Conservation (phyloP, 2,113 vertebrate species). For the Ameiurus melas region DNA sequence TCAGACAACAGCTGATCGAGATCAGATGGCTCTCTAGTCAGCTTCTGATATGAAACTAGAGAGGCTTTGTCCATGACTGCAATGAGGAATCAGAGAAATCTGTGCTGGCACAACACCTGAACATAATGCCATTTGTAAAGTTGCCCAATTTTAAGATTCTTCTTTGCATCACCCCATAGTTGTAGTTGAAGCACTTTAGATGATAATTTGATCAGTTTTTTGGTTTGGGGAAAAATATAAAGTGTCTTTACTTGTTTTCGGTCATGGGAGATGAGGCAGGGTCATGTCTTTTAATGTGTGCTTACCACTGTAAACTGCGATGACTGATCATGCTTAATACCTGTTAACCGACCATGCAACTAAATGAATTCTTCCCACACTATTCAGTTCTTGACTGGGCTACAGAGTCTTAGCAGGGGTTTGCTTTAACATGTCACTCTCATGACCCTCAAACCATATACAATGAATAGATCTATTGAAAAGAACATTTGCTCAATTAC, state of each 20-base stretch:
- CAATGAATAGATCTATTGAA: not conserved
- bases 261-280: not conserved
- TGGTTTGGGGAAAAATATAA: not conserved
- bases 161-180: not conserved
- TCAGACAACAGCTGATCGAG: slow-evolving; percentile 61
- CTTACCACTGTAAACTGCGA: slow-evolving; percentile 58
- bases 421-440: not conserved
- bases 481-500: not conserved
- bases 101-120: slow-evolving; percentile 47
- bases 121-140: slow-evolving; percentile 39
- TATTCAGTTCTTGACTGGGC: slow-evolving; percentile 56
- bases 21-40: slow-evolving; percentile 65
- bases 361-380: slow-evolving; percentile 49
- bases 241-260: not conserved
- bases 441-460: not conserved
- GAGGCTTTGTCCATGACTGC: slow-evolving; percentile 58
- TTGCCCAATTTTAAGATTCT: not conserved
- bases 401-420: slow-evolving; percentile 39
- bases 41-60: slow-evolving; percentile 64
- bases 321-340: slow-evolving; percentile 56
- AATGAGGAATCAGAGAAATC: slow-evolving; percentile 50
- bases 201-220: not conserved
- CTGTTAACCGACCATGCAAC: slow-evolving; percentile 55
- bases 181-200: slow-evolving; percentile 6
- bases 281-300: slow-evolving; percentile 42